Conservation (phyloP, 2,888 invertebrate species). For the Drosophila pegasa region DNA sequence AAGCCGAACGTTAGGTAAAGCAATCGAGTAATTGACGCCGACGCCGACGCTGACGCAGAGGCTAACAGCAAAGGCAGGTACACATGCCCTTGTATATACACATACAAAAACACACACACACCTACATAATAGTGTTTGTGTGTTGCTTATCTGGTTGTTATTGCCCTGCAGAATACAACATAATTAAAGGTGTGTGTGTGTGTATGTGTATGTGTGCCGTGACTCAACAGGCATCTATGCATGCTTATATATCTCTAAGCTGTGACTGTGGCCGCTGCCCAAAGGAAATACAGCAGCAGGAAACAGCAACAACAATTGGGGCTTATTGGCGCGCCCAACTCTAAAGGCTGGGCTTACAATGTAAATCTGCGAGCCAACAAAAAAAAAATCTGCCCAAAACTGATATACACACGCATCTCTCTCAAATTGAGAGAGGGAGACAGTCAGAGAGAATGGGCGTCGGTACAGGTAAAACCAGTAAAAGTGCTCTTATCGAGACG, state of each 20-base stretch:
- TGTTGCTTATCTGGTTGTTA: slow-evolving; percentile 67
- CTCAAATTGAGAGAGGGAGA: slow-evolving; percentile 13
- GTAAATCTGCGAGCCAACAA: slow-evolving; percentile 6
- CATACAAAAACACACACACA: neutral
- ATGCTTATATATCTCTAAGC: slow-evolving; percentile 18
- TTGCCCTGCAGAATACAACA: slow-evolving; percentile 65
- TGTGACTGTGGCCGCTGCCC: slow-evolving; percentile 51
- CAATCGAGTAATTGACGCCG: slow-evolving; percentile 49
- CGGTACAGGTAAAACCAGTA: too few relatives aligned
- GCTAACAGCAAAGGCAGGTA: slow-evolving; percentile 50
- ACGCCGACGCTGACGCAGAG: slow-evolving; percentile 32
- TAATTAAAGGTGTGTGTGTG: slow-evolving; percentile 67
- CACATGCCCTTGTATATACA: slow-evolving; percentile 25
- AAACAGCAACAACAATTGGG: slow-evolving; percentile 31
- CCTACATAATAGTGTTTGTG: slow-evolving; percentile 4
- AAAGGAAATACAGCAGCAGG: slow-evolving; percentile 44
- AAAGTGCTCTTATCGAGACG: too few relatives aligned
- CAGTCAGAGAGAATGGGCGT: slow-evolving; percentile 11
- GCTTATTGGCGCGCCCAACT: slow-evolving; percentile 61
- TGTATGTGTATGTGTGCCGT: slow-evolving; percentile 37
- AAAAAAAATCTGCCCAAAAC: slow-evolving; percentile 49
- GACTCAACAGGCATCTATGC: slow-evolving; percentile 68
- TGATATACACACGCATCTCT: slow-evolving; percentile 28
- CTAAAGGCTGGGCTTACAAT: slow-evolving; percentile 37
- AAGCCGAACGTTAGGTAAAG: slow-evolving; percentile 38